Base-by-base conservation (phyloP, 2,113 vertebrate genomes). In the Scolopax mira region DNA sequence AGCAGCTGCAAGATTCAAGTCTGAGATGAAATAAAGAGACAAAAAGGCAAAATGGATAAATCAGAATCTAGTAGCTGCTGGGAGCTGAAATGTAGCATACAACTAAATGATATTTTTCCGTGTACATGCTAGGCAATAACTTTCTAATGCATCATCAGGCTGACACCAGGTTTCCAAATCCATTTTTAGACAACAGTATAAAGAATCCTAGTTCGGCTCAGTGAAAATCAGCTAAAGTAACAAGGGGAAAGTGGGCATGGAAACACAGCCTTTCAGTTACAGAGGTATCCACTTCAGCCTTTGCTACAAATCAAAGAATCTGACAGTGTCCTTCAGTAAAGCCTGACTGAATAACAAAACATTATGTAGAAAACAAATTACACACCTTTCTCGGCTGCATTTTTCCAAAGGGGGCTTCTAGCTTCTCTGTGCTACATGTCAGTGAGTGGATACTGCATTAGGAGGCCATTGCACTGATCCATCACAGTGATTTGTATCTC, bases 221-320 rank as follows among this genome's bases (percentile, higher is more conserved):
- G 6, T 83, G 17, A 54, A 92, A 85, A 69, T 1, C 22, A 44
- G 5, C 2, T 44, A 80, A 84, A 92, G 44, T 72, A 11, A 6
- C 6, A 57, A 44, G 3, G 1, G 6, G 0, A 4, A 88, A 48
- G 4, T 12, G 6, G 17, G 7, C 7, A 30, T 2, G 12, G 46
- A 74, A 78, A 7, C 8, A 2, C 12, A 41, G 13, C 3, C 10
- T 49, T 80, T 70, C 24, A 17, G 8, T 66, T 81, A 44, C 18
- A 65, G 39, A 44, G 7, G 33, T 42, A 46, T 10, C 10, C 9
- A 10, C 7, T 54, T 55, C 30, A 75, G 16, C 9, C 1, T 42
- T 48, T 57, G 16, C 18, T 79, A 17, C 13, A 52, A 41, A 65
- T 15, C 7, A n/a, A 67, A 64, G 37, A 72, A 48, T 15, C 9